Evolutionary conservation across 2,797 vertebrate genomes (phyloP), one percentile per base, ranked within the genome.

Genomic region (Spinus pinus): DNA sequence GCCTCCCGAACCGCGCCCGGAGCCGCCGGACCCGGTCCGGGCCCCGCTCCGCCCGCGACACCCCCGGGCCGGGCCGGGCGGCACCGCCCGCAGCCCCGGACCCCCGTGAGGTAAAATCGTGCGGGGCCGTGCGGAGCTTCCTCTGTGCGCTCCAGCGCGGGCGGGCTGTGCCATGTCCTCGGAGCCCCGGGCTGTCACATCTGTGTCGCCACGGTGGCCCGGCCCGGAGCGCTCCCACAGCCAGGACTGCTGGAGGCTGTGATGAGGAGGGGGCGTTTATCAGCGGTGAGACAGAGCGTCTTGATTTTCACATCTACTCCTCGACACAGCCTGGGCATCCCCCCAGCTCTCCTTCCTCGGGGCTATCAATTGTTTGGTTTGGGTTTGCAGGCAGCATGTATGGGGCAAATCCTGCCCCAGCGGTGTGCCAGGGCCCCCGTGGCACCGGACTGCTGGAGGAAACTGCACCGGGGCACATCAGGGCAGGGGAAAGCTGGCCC

Each of bases 401-500:
- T 1, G 6, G 24, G 42, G 35, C 10, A 67, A 66, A 61, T 60
- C 61, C 49, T 47, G 20, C 17, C n/a, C n/a, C 14, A 2, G 61
- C 8, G 4, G 25, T 5, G 11, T 51, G 56, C 77, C 47, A 35
- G 37, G 25, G 21, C 5, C 37, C 16, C 35, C 20, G 0, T 0
- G n/a, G 61, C 70, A 41, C 37, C 4, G 3, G 3, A 0, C 0
- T 25, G 73, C 65, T 37, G 49, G 7, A 31, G 16, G 27, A 41
- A 65, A 14, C 24, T 19, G 66, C 25, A 4, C 3, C 0, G 5
- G 39, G 44, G 9, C 28, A 33, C 41, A 44, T 11, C 10, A 9
- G 39, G 23, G 6, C 5, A 3, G 17, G n/a, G 30, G 6, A 54
- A 70, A 28, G 19, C 49, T 1, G 0, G 11, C 8, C 18, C 44